Evolutionary conservation across 2,797 vertebrate genomes (phyloP).

Genomic region (Valencia hispanica): DNA sequence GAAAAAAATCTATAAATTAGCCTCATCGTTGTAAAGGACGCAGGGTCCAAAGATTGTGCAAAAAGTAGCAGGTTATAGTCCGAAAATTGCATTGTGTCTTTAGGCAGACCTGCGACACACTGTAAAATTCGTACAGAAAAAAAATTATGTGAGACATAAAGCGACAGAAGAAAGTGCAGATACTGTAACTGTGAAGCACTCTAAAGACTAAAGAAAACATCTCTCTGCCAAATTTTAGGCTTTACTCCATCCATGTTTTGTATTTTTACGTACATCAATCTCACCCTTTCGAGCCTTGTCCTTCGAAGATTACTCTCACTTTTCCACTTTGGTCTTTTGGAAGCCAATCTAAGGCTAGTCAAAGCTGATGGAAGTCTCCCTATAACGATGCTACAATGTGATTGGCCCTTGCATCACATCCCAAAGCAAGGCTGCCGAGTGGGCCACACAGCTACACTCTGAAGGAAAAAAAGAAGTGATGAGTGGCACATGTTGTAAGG

Average conservation of each 20-base stretch:
- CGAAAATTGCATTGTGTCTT: too few relatives aligned
- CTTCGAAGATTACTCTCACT: slow-evolving; percentile 39
- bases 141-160: neutral
- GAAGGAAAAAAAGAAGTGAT: slow-evolving; percentile 31
- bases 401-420: slow-evolving; percentile 39
- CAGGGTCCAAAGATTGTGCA: too few relatives aligned
- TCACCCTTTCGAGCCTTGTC: slow-evolving; percentile 49
- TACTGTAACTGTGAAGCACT: too few relatives aligned
- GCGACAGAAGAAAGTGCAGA: too few relatives aligned
- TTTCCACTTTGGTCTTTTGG: slow-evolving; percentile 24
- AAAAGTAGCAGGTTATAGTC: too few relatives aligned
- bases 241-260: too few relatives aligned
- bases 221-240: neutral
- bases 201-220: neutral
- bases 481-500: slow-evolving; percentile 10
- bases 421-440: slow-evolving; percentile 29
- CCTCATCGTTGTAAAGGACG: too few relatives aligned
- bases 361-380: slow-evolving; percentile 50
- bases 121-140: too few relatives aligned
- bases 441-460: slow-evolving; percentile 30
- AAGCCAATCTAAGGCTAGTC: slow-evolving; percentile 25
- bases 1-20: too few relatives aligned
- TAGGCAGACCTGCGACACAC: too few relatives aligned
- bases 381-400: slow-evolving; percentile 24
- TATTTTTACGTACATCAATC: slow-evolving; percentile 31